Evolutionary conservation across 2,888 invertebrate genomes (phyloP).

Genomic region (Emmelina monodactyla): DNA sequence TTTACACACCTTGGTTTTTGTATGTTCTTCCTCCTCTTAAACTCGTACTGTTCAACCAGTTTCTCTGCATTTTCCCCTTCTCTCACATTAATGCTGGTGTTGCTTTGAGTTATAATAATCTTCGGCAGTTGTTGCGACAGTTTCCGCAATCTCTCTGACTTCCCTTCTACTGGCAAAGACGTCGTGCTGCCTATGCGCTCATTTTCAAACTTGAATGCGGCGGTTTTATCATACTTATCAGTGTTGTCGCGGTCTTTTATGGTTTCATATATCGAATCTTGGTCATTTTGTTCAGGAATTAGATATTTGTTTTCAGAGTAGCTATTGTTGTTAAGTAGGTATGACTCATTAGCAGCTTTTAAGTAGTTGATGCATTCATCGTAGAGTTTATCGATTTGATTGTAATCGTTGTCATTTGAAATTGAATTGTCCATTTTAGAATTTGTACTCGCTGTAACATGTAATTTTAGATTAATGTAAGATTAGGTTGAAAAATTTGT

Average conservation of each 20-base stretch:
- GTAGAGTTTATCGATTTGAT: slow-evolving; percentile 41
- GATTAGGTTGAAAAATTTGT: too few species aligned
- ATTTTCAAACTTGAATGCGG: slow-evolving; percentile 32
- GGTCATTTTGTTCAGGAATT: slow-evolving; percentile 10
- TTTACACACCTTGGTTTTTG: slow-evolving; percentile 4
- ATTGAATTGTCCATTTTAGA: slow-evolving; percentile 6
- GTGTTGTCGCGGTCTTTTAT: slow-evolving; percentile 21
- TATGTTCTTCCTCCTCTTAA: slow-evolving; percentile 15
- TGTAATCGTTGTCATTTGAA: slow-evolving; percentile 28
- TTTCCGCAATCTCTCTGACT: slow-evolving; percentile 40
- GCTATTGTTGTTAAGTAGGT: neutral
- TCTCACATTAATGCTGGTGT: slow-evolving; percentile 29
- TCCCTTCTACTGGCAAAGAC: slow-evolving; percentile 27
- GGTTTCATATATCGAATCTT: slow-evolving; percentile 18
- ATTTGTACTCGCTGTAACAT: too few species aligned
- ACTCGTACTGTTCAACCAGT: slow-evolving; percentile 8
- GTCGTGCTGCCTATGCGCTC: slow-evolving; percentile 32
- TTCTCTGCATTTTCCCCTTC: slow-evolving; percentile 12
- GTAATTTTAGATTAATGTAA: too few species aligned
- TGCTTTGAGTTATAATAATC: slow-evolving; percentile 51
- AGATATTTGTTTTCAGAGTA: neutral
- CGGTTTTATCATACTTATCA: slow-evolving; percentile 17
- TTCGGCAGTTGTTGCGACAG: slow-evolving; percentile 46
- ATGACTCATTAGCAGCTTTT: slow-evolving; percentile 19
- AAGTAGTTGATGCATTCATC: slow-evolving; percentile 50